Conservation (phyloP, 1,140 invertebrate genomes). For the Ceratoteleas bidentatus region DNA sequence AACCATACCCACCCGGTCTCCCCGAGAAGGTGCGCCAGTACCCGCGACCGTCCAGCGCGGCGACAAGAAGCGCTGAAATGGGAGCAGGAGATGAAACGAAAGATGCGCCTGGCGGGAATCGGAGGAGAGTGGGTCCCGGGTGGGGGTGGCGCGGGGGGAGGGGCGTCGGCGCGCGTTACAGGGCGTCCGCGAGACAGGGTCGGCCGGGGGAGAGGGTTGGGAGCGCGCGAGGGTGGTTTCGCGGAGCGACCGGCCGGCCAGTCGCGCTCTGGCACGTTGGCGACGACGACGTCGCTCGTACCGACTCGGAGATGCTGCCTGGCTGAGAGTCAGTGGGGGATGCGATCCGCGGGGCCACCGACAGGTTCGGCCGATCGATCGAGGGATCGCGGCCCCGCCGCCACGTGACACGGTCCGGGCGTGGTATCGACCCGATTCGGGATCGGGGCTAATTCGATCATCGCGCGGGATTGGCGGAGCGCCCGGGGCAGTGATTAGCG, state of each 20-base stretch:
- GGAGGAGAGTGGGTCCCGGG: background rate
- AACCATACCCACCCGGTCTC: too few relatives aligned
- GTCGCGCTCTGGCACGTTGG: conserved; percentile 71
- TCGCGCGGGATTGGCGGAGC: conserved; percentile 32
- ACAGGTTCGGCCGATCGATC: background rate
- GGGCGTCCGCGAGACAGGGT: background rate
- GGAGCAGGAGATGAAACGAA: conserved; percentile 41
- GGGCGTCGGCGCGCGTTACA: conserved; percentile 28
- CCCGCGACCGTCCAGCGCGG: too few relatives aligned
- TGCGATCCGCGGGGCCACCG: background rate
- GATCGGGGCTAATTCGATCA: conserved; percentile 27
- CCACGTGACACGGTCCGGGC: conserved; percentile 6
- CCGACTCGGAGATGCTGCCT: conserved; percentile 46
- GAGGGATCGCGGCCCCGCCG: background rate
- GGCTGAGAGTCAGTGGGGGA: background rate
- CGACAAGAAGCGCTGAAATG: conserved; percentile 2
- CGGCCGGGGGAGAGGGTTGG: conserved; percentile 38
- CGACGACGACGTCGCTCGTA: conserved; percentile 46
- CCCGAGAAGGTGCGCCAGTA: too few relatives aligned
- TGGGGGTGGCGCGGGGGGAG: too few relatives aligned
- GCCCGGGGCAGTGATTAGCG: conserved; percentile 48
- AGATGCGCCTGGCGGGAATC: conserved; percentile 20
- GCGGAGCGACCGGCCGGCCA: conserved; percentile 74
- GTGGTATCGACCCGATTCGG: background rate
- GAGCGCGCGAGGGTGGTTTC: conserved; percentile 67